Evolutionary conservation across 2,888 invertebrate genomes (phyloP).

Genomic region (Diploptera punctata): DNA sequence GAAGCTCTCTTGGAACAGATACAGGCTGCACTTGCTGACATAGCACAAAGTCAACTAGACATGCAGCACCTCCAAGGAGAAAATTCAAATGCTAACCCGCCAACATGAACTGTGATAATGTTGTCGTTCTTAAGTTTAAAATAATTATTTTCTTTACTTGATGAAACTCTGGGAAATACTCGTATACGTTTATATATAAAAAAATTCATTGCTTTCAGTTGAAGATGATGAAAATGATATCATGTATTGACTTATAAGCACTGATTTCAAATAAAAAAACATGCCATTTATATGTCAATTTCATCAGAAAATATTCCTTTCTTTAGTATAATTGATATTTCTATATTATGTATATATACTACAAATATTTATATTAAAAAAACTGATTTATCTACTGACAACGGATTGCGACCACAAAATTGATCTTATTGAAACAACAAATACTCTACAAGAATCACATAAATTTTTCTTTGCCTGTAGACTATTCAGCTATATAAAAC

Average conservation of each 20-base stretch:
- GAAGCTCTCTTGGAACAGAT: conserved; percentile 87
- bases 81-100: neutral
- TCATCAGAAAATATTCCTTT: conserved; percentile 31
- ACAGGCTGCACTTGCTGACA: conserved; percentile 90
- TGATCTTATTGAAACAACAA: neutral
- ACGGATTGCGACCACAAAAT: neutral
- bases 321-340: neutral
- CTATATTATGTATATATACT: conserved; percentile 17
- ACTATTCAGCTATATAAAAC: no score
- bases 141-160: no score
- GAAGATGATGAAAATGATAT: neutral
- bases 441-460: conserved; percentile 14
- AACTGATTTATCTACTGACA: conserved; percentile 19
- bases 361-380: conserved; percentile 26
- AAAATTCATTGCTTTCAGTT: no score
- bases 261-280: conserved; percentile 25
- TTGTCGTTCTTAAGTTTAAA: no score
- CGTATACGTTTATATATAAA: no score
- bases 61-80: conserved; percentile 70
- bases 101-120: neutral
- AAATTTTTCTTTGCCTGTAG: neutral
- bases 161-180: no score
- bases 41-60: conserved; percentile 89
- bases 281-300: conserved; percentile 26
- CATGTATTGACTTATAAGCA: neutral